Percentiles rank a stretch among this genome's conserved stretches.
phyloP scores from a whole-genome alignment of 2,113 vertebrate genomes.

The Salminus brasiliensis region DNA sequence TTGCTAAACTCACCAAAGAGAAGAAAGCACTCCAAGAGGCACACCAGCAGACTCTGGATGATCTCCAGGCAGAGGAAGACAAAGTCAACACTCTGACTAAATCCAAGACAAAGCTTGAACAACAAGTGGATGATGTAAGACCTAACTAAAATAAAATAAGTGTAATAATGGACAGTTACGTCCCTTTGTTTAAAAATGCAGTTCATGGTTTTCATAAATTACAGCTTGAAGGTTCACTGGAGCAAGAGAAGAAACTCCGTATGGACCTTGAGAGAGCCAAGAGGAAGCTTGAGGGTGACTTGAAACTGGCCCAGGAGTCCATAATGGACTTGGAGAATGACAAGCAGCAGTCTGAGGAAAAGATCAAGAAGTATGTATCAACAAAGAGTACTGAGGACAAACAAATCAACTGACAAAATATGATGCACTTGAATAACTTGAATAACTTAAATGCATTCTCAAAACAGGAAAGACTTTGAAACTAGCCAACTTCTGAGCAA shows the following conservation, averaged over 20 bases:
- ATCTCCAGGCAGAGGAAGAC: constrained; percentile 73
- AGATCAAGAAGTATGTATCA: constrained; percentile 73
- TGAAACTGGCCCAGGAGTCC: constrained; percentile 88
- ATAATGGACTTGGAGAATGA: constrained; percentile 91
- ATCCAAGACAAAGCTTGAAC: constrained; percentile 48
- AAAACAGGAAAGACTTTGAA: constrained; percentile 24
- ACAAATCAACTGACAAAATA: constrained; percentile 53
- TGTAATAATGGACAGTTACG: not conserved
- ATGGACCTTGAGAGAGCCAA: constrained; percentile 90
- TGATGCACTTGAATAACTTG: not conserved
- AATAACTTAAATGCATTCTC: not conserved
- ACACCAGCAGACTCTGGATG: constrained; percentile 64
- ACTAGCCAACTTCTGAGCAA: constrained; percentile 5
- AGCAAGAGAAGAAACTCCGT: constrained; percentile 93
- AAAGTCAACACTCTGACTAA: constrained; percentile 52
- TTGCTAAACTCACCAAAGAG: constrained; percentile 73
- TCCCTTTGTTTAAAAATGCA: not conserved
- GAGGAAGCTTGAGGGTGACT: constrained; percentile 92
- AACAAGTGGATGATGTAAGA: constrained; percentile 53
- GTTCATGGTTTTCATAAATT: not conserved
- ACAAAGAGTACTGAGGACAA: not conserved
- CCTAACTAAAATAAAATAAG: not conserved
- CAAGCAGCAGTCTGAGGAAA: constrained; percentile 91
- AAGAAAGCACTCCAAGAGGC: constrained; percentile 70
- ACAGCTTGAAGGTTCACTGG: constrained; percentile 89